These are phyloP conservation scores for Endotricha flammealis DNA, from an alignment of 2,888 invertebrate genomes.

Conservation along the genomic window DNA sequence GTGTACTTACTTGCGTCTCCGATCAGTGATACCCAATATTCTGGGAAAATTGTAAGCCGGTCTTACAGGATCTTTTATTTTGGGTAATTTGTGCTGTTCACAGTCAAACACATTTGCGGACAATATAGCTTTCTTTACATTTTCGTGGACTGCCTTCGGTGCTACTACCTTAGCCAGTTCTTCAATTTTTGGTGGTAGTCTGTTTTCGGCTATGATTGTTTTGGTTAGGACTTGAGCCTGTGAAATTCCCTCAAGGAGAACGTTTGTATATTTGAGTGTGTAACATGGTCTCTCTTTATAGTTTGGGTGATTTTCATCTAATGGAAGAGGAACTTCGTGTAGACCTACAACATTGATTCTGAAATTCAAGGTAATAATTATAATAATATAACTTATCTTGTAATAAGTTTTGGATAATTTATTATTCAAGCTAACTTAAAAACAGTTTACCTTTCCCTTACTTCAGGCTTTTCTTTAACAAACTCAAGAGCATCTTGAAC, in stretches of 20 bases:
- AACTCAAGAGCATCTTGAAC: constrained; percentile 81
- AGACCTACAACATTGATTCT: constrained; percentile 65
- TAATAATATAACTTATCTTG: not conserved
- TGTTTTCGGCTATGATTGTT: constrained; percentile 80
- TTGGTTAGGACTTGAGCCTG: constrained; percentile 92
- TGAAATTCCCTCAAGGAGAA: constrained; percentile 83
- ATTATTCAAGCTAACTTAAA: too few relatives aligned
- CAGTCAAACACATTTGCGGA: constrained; percentile 86
- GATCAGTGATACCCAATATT: constrained; percentile 84
- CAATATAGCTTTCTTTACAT: constrained; percentile 80
- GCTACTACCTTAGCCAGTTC: constrained; percentile 69
- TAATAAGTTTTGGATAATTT: constrained; percentile 2
- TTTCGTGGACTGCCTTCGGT: constrained; percentile 72
- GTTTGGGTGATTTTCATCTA: constrained; percentile 80
- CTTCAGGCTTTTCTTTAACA: constrained; percentile 56
- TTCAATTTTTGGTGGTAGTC: constrained; percentile 80
- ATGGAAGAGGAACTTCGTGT: constrained; percentile 49
- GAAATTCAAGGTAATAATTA: too few relatives aligned
- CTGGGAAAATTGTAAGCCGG: constrained; percentile 86
- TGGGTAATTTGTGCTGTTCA: constrained; percentile 87
- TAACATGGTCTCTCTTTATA: constrained; percentile 81
- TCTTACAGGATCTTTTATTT: constrained; percentile 81
- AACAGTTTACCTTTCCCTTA: constrained; percentile 39
- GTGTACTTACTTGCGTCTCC: constrained; percentile 84
- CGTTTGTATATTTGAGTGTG: constrained; percentile 78